Evolutionary conservation across 2,888 invertebrate species (phyloP), one percentile per base, ranked within the genome.

Genomic region (Tinea trinotella): DNA sequence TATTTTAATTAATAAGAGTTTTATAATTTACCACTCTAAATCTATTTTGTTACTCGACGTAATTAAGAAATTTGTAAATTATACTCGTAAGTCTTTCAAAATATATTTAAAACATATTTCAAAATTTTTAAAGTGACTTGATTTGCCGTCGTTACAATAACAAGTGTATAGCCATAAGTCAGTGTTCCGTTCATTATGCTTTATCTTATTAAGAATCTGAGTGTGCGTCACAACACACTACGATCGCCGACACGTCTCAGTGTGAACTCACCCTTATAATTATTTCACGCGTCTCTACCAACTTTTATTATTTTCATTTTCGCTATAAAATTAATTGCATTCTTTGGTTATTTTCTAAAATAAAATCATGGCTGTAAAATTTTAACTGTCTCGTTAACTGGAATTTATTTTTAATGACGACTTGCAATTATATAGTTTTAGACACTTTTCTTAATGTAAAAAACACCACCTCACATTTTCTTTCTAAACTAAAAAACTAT

Each of bases 191-290:
- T 53, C 53, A 40, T 40, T 53, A 53, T 53, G 40, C 53, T 22
- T 53, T 40, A 53, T 53, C 53, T 53, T 53, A 53, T 53, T 53
- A 53, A 36, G 40, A 40, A 53, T 53, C 53, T 50, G 50, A 50
- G 24, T 22, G 53, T 18, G 19, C 53, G 53, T 53, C 53, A 53
- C 53, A 53, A 53, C 53, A 40, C 36, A 22, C 3, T 34, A 22
- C 24, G 7, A 15, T 18, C 24, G 18, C 50, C 50, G 50, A 48
- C 48, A 48, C 10, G 19, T 18, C 18, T 20, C 35, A 19, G 36
- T 53, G 53, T 53, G 53, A 35, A 40, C 4, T 40, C 36, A 40
- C 40, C 53, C 40, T 53, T 53, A 40, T 53, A 53, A 53, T 53
- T 53, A 53, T 36, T 53, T 53, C 53, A 50, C 50, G 50, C 50